phyloP scores from a whole-genome alignment of 2,113 vertebrate species.

The Psammodynastes pulverulentus region DNA sequence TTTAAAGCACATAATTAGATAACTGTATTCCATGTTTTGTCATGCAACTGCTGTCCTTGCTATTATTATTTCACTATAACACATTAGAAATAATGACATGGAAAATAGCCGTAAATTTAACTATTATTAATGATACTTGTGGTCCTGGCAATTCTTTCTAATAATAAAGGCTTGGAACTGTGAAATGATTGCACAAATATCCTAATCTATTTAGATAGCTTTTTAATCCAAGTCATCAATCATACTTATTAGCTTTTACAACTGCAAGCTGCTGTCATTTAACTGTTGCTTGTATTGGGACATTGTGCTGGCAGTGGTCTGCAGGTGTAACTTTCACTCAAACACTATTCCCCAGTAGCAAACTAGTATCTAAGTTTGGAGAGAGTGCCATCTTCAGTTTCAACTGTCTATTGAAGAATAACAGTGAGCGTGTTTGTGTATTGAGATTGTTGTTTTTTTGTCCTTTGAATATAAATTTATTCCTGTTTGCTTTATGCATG shows the following conservation, averaged over 20 bases:
- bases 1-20: not conserved
- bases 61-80: not conserved
- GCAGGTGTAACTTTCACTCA: constrained; percentile 71
- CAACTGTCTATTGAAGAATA: not conserved
- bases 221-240: constrained; percentile 74
- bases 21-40: not conserved
- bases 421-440: constrained; percentile 5
- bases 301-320: constrained; percentile 61
- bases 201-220: constrained; percentile 74
- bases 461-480: not conserved
- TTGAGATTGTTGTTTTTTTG: not conserved
- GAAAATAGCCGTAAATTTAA: constrained; percentile 51
- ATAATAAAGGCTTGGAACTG: constrained; percentile 75
- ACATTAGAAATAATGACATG: not conserved
- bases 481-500: not conserved
- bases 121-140: constrained; percentile 67
- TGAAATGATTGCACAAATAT: constrained; percentile 70
- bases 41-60: not conserved
- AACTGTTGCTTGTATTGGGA: constrained; percentile 49
- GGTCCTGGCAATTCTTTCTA: constrained; percentile 61
- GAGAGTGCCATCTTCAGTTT: constrained; percentile 83
- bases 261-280: constrained; percentile 62
- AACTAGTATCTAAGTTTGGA: constrained; percentile 51
- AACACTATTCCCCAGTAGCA: constrained; percentile 41
- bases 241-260: constrained; percentile 67